Evolutionary conservation across 2,113 vertebrate species (phyloP).

Genomic region (Elephantulus edwardii): DNA sequence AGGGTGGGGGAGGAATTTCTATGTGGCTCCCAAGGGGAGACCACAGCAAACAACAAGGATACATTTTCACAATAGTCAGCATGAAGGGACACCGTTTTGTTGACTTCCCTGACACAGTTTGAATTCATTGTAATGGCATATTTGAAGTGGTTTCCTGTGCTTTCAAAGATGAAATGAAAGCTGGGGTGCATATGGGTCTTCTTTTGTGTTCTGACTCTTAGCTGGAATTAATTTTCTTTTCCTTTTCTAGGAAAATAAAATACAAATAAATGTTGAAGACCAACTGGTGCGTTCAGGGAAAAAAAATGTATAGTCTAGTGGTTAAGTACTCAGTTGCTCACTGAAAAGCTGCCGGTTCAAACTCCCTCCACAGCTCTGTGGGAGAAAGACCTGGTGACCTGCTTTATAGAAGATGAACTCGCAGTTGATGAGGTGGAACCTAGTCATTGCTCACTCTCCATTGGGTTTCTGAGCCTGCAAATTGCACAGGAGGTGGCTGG

Average conservation of each 20-base stretch:
- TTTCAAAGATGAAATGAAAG: constrained; percentile 19
- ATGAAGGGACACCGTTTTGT: neutral
- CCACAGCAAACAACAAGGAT: constrained; percentile 23
- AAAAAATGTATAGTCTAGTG: neutral
- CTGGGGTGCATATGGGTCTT: neutral
- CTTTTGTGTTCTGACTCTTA: neutral
- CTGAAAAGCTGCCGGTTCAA: neutral
- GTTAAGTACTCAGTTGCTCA: neutral
- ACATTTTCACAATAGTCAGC: constrained; percentile 33
- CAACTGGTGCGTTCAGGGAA: neutral
- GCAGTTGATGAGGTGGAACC: too few species aligned
- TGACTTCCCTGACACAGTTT: constrained; percentile 19
- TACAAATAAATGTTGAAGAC: neutral
- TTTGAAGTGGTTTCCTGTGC: constrained; percentile 44
- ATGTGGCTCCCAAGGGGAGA: neutral
- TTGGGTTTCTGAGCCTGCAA: too few species aligned
- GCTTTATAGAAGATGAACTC: too few species aligned
- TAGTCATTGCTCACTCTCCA: too few species aligned
- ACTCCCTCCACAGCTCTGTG: neutral
- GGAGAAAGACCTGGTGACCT: neutral
- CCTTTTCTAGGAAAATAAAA: constrained; percentile 5
- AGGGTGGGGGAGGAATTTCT: neutral
- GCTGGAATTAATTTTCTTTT: neutral
- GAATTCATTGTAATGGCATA: constrained; percentile 37
- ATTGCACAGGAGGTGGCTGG: too few species aligned